phyloP scores from a whole-genome alignment of 2,797 vertebrate genomes.

The Pelochelys cantorii region DNA sequence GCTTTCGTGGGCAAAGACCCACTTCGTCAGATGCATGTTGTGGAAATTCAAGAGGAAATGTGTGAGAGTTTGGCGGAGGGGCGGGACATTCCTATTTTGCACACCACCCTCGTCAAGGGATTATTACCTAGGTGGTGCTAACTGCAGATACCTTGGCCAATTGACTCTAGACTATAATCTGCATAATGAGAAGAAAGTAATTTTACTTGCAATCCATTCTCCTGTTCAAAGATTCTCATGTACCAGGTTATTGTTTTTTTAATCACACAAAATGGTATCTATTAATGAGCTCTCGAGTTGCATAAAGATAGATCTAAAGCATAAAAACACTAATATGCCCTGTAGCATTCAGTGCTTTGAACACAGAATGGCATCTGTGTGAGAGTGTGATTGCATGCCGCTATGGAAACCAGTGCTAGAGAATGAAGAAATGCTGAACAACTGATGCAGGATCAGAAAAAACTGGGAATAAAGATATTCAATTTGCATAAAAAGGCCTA shows the following conservation, averaged over 20 bases:
- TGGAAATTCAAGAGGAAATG: background rate
- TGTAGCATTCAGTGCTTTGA: constrained; percentile 63
- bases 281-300: constrained; percentile 72
- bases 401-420: constrained; percentile 66
- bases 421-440: constrained; percentile 47
- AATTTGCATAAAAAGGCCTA: constrained; percentile 67
- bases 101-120: rapidly evolving
- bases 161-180: background rate
- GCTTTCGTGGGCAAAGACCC: too few species aligned
- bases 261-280: constrained; percentile 69
- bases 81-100: background rate
- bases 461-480: constrained; percentile 52
- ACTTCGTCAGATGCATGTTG: too few species aligned
- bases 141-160: constrained; percentile 8
- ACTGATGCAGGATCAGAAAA: constrained; percentile 22
- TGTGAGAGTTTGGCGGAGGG: rapidly evolving
- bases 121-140: constrained; percentile 8
- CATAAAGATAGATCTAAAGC: constrained; percentile 63
- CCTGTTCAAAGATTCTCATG: constrained; percentile 51
- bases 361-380: constrained; percentile 56
- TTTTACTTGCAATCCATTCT: constrained; percentile 44
- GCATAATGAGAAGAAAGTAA: constrained; percentile 48
- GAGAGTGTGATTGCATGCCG: constrained; percentile 47
- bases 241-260: constrained; percentile 64
- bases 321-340: constrained; percentile 60